A percentile compares a stretch with the other conserved stretches of the same genome.
Evolutionary conservation across 1,140 invertebrate genomes (phyloP).

Genomic region (fruit fly (Drosophila melanogaster)): DNA sequence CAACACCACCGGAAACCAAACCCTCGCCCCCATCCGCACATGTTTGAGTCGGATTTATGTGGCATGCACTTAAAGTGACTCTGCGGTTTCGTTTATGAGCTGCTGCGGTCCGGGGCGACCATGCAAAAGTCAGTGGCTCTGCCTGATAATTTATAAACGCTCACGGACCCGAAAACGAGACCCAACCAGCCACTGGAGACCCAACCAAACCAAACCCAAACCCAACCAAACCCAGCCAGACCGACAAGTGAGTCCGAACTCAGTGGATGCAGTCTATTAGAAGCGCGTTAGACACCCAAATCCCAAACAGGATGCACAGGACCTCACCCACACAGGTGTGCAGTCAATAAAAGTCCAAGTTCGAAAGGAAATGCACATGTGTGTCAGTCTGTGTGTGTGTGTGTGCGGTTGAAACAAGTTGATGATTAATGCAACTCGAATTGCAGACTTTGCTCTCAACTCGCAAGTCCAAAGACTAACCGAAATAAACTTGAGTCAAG

Average conservation of each 20-base stretch:
- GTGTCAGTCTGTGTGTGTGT: background rate
- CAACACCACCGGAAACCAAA: too few species aligned
- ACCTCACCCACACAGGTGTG: conserved; percentile 10
- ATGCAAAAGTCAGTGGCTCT: conserved; percentile 73
- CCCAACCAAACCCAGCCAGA: conserved; percentile 25
- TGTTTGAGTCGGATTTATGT: conserved; percentile 56
- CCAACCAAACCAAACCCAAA: conserved; percentile 16
- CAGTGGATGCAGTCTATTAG: conserved; percentile 74
- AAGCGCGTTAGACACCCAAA: conserved; percentile 63
- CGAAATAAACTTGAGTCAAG: conserved; percentile 56
- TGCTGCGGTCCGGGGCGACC: conserved; percentile 70
- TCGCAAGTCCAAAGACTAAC: conserved; percentile 37
- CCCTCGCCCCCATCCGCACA: conserved; percentile 1
- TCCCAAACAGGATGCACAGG: too few species aligned
- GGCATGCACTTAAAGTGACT: conserved; percentile 71
- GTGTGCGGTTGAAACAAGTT: conserved; percentile 67
- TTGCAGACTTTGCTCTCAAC: conserved; percentile 58
- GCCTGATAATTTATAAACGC: conserved; percentile 76
- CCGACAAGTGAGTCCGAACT: conserved; percentile 51
- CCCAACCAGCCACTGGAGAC: background rate
- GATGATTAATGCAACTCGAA: conserved; percentile 77
- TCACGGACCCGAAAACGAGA: conserved; percentile 36
- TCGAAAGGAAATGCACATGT: conserved; percentile 24
- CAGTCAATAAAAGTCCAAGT: conserved; percentile 71
- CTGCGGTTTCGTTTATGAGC: conserved; percentile 75